Evolutionary conservation across 2,888 invertebrate species (phyloP), one percentile per base, ranked within the genome.

Genomic region (Aspidapion aeneum): DNA sequence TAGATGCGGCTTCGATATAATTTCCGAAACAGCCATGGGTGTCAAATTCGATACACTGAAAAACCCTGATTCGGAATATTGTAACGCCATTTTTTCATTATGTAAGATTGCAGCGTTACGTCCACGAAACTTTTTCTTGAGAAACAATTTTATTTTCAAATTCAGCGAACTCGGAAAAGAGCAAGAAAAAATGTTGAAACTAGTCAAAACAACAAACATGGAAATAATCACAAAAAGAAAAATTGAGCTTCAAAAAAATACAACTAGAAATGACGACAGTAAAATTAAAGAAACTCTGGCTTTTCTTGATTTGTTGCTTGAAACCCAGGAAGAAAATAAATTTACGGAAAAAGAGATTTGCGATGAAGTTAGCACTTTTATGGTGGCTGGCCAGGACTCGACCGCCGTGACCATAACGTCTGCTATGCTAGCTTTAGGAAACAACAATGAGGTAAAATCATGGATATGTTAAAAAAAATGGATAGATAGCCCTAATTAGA

Each of bases 21-120:
- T 76, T 61, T 75, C 76, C 67, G 85, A 86, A 71, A 84, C 85
- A 51, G 85, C 86, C 1, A 86, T 86, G 86, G 86, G 86, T 17
- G 78, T 79, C 22, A 74, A 78, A 68, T 75, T 86, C 19, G 74
- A 80, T 63, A 78, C 78, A 1, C 78, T 80, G 69, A 72, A 78
- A 60, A 72, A 77, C 52, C 62, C 66, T n/a, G 75, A 81, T 22
- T 78, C 80, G 1, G 78, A 79, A 55, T 84, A 84, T 70, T 79
- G 83, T 7, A 71, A 75, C 62, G 80, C 82, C 17, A 77, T 84
- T 21, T 76, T 78, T 9, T 7, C 3, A 35, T 12, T 35, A 7
- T 35, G 35, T 12, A 12, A 35, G 12, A 12, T 35, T 35, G 35
- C 35, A 7, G 3, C 35, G 12, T 7, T 3, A 35, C 3, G 35